Conservation (phyloP, 2,888 invertebrate genomes). For the Didymodactylos carnosus region DNA sequence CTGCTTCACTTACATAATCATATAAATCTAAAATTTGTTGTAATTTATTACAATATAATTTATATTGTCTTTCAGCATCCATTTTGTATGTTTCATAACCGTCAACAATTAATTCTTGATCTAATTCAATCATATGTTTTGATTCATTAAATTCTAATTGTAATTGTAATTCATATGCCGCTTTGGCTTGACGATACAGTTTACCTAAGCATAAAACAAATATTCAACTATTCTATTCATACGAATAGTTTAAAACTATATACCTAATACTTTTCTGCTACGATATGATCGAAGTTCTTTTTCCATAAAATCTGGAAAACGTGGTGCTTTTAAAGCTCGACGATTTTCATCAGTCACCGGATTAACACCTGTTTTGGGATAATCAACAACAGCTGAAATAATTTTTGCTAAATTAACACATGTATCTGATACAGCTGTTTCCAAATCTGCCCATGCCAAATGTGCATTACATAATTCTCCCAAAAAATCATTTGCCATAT, state of each 20-base stretch:
- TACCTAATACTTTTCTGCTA: neutral
- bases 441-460: neutral
- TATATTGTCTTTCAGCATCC: neutral
- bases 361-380: neutral
- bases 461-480: conserved; percentile 1
- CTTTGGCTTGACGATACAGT: neutral
- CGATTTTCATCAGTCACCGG: neutral
- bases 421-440: neutral
- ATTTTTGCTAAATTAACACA: neutral
- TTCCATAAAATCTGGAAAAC: neutral
- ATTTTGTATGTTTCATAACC: neutral
- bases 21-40: neutral
- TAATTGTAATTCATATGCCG: neutral
- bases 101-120: neutral
- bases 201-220: too few species aligned
- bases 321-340: neutral
- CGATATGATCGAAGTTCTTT: neutral
- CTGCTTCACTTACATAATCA: neutral
- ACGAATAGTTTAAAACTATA: too few species aligned
- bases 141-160: neutral
- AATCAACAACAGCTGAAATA: neutral
- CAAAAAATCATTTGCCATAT: neutral
- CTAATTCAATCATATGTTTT: neutral
- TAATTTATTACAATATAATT: neutral
- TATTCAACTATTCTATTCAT: too few species aligned